Evolutionary conservation across 2,888 invertebrate species (phyloP).

Genomic region (Zaprionus obscuricornis): DNA sequence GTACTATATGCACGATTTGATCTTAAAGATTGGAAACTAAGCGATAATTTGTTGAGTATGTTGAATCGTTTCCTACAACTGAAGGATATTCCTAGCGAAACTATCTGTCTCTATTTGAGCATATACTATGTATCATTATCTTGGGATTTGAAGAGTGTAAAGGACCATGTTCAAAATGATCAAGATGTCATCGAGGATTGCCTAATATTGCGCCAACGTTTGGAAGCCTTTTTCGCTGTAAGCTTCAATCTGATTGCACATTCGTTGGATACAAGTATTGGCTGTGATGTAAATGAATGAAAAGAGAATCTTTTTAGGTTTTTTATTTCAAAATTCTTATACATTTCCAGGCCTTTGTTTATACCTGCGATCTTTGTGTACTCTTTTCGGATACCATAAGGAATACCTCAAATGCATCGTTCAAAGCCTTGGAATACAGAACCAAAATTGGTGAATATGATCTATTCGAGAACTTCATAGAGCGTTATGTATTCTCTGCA

Average conservation of each 20-base stretch:
- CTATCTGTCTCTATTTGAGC: slow-evolving; percentile 24
- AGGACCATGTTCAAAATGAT: not conserved
- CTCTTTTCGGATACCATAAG: slow-evolving; percentile 29
- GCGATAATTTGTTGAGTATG: slow-evolving; percentile 15
- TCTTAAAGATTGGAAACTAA: slow-evolving; percentile 19
- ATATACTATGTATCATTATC: slow-evolving; percentile 25
- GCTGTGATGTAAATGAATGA: slow-evolving; percentile 38
- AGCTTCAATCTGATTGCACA: slow-evolving; percentile 13
- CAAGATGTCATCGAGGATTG: not conserved
- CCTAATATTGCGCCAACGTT: slow-evolving; percentile 4
- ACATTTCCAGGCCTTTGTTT: slow-evolving; percentile 37
- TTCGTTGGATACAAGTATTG: not conserved
- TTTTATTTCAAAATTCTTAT: too few species aligned
- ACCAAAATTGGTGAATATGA: slow-evolving; percentile 28
- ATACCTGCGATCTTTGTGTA: slow-evolving; percentile 48
- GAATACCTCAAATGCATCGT: not conserved
- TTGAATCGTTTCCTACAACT: too few species aligned
- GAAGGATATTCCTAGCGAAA: not conserved
- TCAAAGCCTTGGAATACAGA: slow-evolving; percentile 19
- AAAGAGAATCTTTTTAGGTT: too few species aligned
- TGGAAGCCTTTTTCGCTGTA: slow-evolving; percentile 23
- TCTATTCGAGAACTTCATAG: slow-evolving; percentile 36
- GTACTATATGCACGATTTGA: slow-evolving; percentile 43
- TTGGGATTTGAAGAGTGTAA: slow-evolving; percentile 34
- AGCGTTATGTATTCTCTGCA: slow-evolving; percentile 13